Conservation (phyloP, 2,797 vertebrate species). For the Antrozous pallidus region DNA sequence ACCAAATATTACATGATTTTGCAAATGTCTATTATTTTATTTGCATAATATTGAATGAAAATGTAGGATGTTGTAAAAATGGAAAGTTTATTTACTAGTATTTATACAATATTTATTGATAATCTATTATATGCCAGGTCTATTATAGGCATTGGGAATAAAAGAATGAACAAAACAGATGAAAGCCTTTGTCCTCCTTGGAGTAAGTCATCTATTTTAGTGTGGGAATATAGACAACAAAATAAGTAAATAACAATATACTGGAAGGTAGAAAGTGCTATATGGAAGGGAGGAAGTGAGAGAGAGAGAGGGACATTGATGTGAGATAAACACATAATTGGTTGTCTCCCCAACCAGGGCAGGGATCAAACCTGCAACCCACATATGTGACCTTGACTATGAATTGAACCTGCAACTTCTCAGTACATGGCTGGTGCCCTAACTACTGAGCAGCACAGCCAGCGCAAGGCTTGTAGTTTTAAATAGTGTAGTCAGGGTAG, state of each 20-base stretch:
- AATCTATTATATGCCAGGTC: not conserved
- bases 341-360: too few species aligned
- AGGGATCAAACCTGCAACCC: too few species aligned
- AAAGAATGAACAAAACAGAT: not conserved
- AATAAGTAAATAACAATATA: not conserved
- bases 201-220: not conserved
- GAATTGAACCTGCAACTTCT: too few species aligned
- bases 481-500: not conserved
- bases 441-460: too few species aligned
- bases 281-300: too few species aligned
- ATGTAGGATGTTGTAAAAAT: not conserved
- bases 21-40: not conserved
- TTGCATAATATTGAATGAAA: conserved; percentile 22
- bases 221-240: not conserved
- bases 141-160: not conserved
- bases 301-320: too few species aligned
- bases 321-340: too few species aligned
- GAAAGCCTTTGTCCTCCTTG: not conserved
- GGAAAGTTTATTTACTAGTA: not conserved
- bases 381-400: too few species aligned
- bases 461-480: not conserved
- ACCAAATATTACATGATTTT: not conserved
- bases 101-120: conserved; percentile 10
- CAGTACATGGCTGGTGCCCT: too few species aligned
- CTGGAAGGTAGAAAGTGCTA: not conserved